Evolutionary conservation across 2,888 invertebrate genomes (phyloP).

Genomic region (Bellardia pandia): DNA sequence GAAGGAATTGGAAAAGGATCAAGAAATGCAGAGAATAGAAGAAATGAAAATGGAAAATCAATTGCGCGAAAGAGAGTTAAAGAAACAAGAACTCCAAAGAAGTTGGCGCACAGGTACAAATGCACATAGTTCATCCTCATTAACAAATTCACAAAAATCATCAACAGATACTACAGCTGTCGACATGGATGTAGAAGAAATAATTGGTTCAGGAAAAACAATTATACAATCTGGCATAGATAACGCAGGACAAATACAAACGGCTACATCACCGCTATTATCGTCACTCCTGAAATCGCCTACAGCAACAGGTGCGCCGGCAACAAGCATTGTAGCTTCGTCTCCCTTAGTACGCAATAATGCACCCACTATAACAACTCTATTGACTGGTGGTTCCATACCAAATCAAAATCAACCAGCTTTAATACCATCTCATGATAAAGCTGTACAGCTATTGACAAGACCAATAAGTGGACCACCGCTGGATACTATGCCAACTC

Average conservation of each 20-base stretch:
- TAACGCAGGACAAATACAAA: constrained; percentile 60
- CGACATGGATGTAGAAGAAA: constrained; percentile 81
- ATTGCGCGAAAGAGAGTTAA: constrained; percentile 86
- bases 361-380: constrained; percentile 84
- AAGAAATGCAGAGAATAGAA: constrained; percentile 89
- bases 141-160: constrained; percentile 35
- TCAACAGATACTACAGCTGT: constrained; percentile 78
- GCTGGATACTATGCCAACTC: constrained; percentile 44
- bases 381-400: constrained; percentile 81
- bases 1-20: constrained; percentile 89
- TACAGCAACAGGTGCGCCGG: constrained; percentile 74
- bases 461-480: constrained; percentile 83
- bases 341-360: constrained; percentile 77
- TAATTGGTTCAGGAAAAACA: constrained; percentile 72
- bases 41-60: constrained; percentile 82
- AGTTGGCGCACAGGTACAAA: constrained; percentile 84
- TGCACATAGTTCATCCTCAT: constrained; percentile 69
- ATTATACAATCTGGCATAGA: constrained; percentile 41
- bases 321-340: constrained; percentile 54
- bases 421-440: constrained; percentile 76
- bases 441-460: constrained; percentile 77
- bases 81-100: constrained; percentile 86
- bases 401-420: constrained; percentile 78
- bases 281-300: constrained; percentile 91
- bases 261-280: constrained; percentile 89